These are phyloP conservation scores for Sericinus montela DNA, from an alignment of 2,888 invertebrate species.

Conservation along the genomic window DNA sequence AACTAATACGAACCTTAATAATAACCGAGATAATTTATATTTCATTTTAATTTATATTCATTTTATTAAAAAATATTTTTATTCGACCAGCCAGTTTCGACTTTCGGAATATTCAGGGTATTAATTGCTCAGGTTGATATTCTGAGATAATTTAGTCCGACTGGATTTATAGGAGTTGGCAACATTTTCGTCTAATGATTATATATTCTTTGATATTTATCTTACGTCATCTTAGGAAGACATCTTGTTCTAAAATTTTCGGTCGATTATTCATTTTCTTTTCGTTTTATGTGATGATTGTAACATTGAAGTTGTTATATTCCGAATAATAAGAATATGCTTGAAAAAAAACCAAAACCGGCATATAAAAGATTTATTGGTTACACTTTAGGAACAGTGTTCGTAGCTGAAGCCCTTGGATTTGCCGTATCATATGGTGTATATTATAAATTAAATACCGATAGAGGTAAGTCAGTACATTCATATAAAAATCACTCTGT, in stretches of 20 bases:
- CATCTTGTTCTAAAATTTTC: constrained; percentile 24
- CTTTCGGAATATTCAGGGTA: too few relatives aligned
- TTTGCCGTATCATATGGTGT: constrained; percentile 81
- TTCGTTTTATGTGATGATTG: background rate
- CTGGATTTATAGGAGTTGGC: too few relatives aligned
- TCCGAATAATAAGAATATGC: constrained; percentile 73
- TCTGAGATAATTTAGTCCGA: too few relatives aligned
- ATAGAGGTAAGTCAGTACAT: constrained; percentile 76
- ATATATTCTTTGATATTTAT: too few relatives aligned
- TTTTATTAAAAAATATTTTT: too few relatives aligned
- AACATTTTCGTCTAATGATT: too few relatives aligned
- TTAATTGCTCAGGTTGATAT: too few relatives aligned
- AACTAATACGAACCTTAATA: too few relatives aligned
- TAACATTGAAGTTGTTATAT: background rate
- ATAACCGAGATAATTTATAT: too few relatives aligned
- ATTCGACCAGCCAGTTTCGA: too few relatives aligned
- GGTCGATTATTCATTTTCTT: constrained; percentile 2
- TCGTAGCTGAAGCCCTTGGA: constrained; percentile 79
- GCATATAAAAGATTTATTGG: constrained; percentile 72
- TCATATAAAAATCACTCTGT: too few relatives aligned
- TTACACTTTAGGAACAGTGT: constrained; percentile 73
- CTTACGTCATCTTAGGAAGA: constrained; percentile 45
- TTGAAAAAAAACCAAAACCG: constrained; percentile 81
- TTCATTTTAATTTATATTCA: too few relatives aligned
- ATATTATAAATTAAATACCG: constrained; percentile 84